Base-by-base conservation (phyloP, 2,113 vertebrate species). In the Leptosomus discolor region DNA sequence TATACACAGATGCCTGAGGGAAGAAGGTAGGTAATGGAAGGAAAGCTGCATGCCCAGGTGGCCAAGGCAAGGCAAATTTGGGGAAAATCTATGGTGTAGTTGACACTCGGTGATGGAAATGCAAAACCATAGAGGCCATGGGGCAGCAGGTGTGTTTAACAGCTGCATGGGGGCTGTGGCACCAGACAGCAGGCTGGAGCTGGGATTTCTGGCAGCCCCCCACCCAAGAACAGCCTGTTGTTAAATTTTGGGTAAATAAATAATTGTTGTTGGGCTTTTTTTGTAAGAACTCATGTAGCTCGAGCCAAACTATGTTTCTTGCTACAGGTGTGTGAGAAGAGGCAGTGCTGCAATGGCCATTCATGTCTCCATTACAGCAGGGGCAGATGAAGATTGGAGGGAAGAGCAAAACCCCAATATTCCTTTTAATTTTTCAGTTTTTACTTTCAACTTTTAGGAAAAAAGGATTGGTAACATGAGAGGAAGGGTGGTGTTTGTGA, bases 71-170 rank as follows among this genome's bases (percentile, higher is more conserved):
- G 61, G 87, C 50, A 76, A n/a, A 70, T 64, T 4, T 21, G 43
- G 45, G 50, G 15, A 22, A 58, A 36, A 58, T 64, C 34, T 41
- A 34, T 29, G 14, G 37, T 39, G 23, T 9, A 30, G 27, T 24
- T 63, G 60, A 16, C 29, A 15, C 9, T 37, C 37, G 34, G 21
- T 54, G 23, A 29, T 12, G 21, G 26, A 36, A 53, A 71, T 24
- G 18, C 17, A 65, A 43, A 60, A 71, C 2, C 9, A n/a, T 4
- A 13, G 63, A 0, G 0, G 32, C 7, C 11, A 5, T 3, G 13
- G 48, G 36, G 36, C 64, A n/a, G 39, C 23, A 71, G 50, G 20
- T 57, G 32, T 12, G 45, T 50, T 76, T 68, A 30, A 13, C 8
- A 19, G 27, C 41, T 50, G 5, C 4, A 6, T 45, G 43, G 22